Base-by-base conservation (phyloP, 2,113 vertebrate genomes). In the Phrynosoma platyrhinos region DNA sequence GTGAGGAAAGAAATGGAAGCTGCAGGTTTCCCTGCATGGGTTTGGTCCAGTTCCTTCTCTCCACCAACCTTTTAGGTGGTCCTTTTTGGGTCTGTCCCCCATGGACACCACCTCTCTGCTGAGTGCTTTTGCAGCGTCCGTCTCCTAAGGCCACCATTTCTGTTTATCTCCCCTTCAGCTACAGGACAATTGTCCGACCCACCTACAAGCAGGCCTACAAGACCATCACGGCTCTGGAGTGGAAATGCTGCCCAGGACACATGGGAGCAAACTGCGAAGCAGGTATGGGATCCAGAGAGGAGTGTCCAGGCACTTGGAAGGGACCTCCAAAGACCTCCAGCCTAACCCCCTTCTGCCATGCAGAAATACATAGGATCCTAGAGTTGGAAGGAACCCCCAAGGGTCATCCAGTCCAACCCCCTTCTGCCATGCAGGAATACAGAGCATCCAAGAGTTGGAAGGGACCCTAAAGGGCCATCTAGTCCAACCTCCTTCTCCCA, bases 171-270 rank as follows among this genome's bases (percentile, higher is more conserved):
- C 91, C 89, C 95, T 1, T 4, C 96, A 99, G 99, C 96, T 99
- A 99, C 92, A 97, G 97, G 91, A 97, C 98, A 0, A 92, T 99
- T 84, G 91, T 98, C 69, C 96, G 98, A 83, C 99, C 99, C 18
- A 97, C 97, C 6, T 99, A 99, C 91, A 98, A 98, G 93, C 96
- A 98, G 91, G 96, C 97, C 78, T 98, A 99, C 95, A 98, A 97
- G 96, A 99, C 97, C 0, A 94, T 99, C 91, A 98, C 98, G 0
- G 95, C 97, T 0, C 96, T 99, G 47, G 98, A 99, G 90, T 99
- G 98, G 99, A 98, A 97, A 79, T 99, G 99, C 95, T 99, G 99
- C 90, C 98, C 98, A 0, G 98, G 99, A 16, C 98, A 97, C 91
- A 58, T 91, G 0, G 99, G 98, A 0, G 25, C 90, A 1, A 97